Percentiles rank a stretch among this genome's conserved stretches.
phyloP scores from a whole-genome alignment of 2,888 invertebrate genomes.

The Thymelicus lineola region DNA sequence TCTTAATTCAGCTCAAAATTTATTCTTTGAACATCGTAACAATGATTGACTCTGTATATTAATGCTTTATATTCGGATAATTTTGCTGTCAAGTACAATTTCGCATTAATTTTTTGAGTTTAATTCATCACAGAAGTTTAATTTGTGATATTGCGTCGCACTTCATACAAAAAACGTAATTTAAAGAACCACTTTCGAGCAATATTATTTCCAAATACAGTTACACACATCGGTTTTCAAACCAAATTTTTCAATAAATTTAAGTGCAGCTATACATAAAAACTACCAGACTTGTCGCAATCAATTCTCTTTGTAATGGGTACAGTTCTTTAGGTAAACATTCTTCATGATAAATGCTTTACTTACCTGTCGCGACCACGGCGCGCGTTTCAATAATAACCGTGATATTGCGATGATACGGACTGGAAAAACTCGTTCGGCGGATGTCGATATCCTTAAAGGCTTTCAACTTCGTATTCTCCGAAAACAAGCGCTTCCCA shows the following conservation, averaged over 20 bases:
- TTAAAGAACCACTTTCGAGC: no score
- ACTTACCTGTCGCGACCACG: slow-evolving; percentile 82
- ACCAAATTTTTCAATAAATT: slow-evolving; percentile 9
- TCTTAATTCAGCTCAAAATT: slow-evolving; percentile 34
- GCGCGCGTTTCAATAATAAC: slow-evolving; percentile 83
- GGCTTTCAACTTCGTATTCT: slow-evolving; percentile 59
- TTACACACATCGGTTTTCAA: neutral
- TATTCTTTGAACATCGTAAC: slow-evolving; percentile 24
- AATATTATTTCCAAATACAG: neutral
- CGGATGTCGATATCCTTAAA: slow-evolving; percentile 84
- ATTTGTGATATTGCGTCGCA: neutral
- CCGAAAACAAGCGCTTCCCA: slow-evolving; percentile 44
- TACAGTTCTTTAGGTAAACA: slow-evolving; percentile 64
- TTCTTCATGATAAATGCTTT: slow-evolving; percentile 79
- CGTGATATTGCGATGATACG: slow-evolving; percentile 85
- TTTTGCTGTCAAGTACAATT: slow-evolving; percentile 8
- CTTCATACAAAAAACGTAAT: neutral
- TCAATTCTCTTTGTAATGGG: slow-evolving; percentile 38
- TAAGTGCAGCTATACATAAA: slow-evolving; percentile 45
- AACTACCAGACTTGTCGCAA: slow-evolving; percentile 33
- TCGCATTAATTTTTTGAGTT: neutral
- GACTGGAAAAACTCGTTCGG: slow-evolving; percentile 84
- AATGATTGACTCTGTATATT: slow-evolving; percentile 19
- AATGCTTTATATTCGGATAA: slow-evolving; percentile 5
- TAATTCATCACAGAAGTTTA: neutral